These are phyloP conservation scores for Furcula furcula DNA, from an alignment of 2,888 invertebrate genomes.

Conservation along the genomic window DNA sequence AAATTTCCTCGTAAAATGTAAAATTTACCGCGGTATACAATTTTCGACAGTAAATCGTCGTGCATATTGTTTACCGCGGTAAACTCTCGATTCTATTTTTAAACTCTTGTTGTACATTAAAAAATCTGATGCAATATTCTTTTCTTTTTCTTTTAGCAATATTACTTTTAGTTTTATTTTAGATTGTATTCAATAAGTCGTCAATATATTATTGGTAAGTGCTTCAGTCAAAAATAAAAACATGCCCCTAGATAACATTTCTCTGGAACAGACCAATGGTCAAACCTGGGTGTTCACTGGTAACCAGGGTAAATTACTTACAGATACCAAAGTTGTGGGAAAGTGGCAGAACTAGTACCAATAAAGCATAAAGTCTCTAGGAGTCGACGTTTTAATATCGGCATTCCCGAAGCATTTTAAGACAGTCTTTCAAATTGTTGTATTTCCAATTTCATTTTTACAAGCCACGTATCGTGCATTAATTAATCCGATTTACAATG, in stretches of 20 bases:
- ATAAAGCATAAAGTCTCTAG: too few species aligned
- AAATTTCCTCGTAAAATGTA: background rate
- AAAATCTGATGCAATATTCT: background rate
- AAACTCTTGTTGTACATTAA: background rate
- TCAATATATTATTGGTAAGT: conserved; percentile 1
- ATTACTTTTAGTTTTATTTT: background rate
- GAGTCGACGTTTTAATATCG: too few species aligned
- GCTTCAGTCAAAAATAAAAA: too few species aligned
- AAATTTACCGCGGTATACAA: background rate
- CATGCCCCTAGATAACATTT: too few species aligned
- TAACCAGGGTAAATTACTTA: too few species aligned
- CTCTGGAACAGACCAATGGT: too few species aligned
- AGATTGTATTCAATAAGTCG: background rate
- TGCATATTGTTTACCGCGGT: background rate
- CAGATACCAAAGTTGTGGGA: too few species aligned
- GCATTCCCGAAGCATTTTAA: conserved; percentile 61
- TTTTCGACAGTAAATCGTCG: background rate
- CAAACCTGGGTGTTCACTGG: too few species aligned
- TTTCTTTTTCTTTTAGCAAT: background rate
- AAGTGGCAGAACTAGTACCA: too few species aligned
- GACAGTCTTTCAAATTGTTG: conserved; percentile 31
- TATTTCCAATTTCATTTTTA: too few species aligned
- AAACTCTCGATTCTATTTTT: background rate
- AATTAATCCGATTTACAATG: too few species aligned
- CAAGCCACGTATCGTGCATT: background rate